Percentiles rank a stretch among this genome's conserved stretches.
phyloP scores from a whole-genome alignment of 2,113 vertebrate genomes.

The Nycticorax nycticorax region DNA sequence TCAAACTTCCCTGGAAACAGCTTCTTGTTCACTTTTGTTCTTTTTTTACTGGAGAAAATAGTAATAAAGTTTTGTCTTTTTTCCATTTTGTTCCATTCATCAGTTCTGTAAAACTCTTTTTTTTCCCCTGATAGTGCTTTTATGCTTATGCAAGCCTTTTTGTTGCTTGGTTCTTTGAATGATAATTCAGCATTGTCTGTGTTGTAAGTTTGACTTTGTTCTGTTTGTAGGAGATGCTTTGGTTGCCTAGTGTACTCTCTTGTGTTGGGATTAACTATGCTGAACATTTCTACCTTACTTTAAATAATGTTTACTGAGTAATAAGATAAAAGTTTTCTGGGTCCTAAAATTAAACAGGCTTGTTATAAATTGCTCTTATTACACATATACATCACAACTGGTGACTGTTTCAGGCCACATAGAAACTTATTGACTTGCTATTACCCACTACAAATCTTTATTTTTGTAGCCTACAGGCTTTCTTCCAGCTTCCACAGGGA shows the following conservation, averaged over 20 bases:
- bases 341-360: neutral
- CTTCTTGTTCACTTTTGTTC: neutral
- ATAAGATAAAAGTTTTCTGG: neutral
- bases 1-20: neutral
- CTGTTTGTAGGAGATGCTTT: neutral
- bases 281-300: neutral
- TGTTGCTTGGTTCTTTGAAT: neutral
- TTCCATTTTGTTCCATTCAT: neutral
- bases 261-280: neutral
- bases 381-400: rapidly evolving
- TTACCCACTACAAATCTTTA: neutral
- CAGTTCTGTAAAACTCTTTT: neutral
- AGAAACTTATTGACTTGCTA: neutral
- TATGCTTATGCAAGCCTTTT: neutral
- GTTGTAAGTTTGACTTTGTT: neutral
- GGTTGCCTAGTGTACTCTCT: neutral
- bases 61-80: neutral
- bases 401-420: neutral
- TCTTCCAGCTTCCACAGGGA: neutral
- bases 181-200: neutral
- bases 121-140: neutral
- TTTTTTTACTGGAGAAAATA: neutral
- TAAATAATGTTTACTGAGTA: neutral
- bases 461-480: neutral
- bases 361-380: neutral